Evolutionary conservation across 2,113 vertebrate species (phyloP).

Genomic region (Poicephalus gulielmi): DNA sequence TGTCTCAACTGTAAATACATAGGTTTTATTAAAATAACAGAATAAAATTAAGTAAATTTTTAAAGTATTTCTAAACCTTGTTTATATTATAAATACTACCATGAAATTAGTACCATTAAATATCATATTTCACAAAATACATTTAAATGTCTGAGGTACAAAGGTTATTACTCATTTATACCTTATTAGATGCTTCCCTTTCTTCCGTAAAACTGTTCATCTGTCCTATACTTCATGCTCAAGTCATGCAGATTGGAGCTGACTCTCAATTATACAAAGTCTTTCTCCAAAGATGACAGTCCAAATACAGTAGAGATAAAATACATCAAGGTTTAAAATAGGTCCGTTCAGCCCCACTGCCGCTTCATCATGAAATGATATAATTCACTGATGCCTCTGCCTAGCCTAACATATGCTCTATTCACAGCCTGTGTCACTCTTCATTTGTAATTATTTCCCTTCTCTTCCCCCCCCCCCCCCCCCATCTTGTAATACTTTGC

Average conservation of each 20-base stretch:
- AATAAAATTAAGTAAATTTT: neutral
- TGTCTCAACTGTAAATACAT: neutral
- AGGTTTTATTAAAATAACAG: neutral
- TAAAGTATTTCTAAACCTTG: neutral
- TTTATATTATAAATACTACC: conserved; percentile 15
- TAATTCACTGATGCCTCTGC: conserved; percentile 84
- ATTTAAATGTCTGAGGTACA: conserved; percentile 57
- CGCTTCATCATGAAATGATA: conserved; percentile 88
- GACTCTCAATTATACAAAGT: conserved; percentile 92
- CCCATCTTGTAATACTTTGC: too few species aligned
- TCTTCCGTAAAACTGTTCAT: conserved; percentile 68
- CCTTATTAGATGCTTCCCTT: conserved; percentile 74
- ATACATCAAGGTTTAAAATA: conserved; percentile 96
- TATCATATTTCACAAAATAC: neutral
- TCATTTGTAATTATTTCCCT: conserved; percentile 93
- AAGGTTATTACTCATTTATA: conserved; percentile 75
- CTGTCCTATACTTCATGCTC: conserved; percentile 77
- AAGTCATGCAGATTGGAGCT: conserved; percentile 88
- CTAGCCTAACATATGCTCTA: conserved; percentile 93
- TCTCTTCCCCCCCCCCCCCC: conserved; percentile 55
- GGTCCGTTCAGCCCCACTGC: conserved; percentile 93
- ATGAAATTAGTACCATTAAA: conserved; percentile 45
- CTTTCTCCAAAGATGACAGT: conserved; percentile 89
- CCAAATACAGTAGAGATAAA: conserved; percentile 89
- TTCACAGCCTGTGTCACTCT: conserved; percentile 91